These are phyloP conservation scores for Phalera bucephala DNA, from an alignment of 2,888 invertebrate species.

Conservation along the genomic window DNA sequence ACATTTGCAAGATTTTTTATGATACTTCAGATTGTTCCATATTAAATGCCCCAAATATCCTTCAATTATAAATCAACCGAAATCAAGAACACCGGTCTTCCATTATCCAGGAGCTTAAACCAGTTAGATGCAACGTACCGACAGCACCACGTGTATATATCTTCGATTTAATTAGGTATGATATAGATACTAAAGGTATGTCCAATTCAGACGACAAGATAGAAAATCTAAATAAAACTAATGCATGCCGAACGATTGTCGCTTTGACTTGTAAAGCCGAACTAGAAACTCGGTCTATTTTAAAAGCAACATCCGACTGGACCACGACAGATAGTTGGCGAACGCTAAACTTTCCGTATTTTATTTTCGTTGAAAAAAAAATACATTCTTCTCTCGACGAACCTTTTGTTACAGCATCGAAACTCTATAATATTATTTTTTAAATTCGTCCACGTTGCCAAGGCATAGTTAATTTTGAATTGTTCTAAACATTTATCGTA, in stretches of 20 bases:
- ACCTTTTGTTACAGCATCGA: conserved; percentile 64
- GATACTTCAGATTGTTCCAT: too few relatives aligned
- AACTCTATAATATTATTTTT: conserved; percentile 16
- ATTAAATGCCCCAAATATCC: too few relatives aligned
- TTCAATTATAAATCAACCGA: conserved; percentile 2
- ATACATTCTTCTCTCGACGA: conserved; percentile 48
- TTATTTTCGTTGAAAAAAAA: conserved; percentile 71
- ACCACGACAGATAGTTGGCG: conserved; percentile 74
- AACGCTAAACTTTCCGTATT: conserved; percentile 61
- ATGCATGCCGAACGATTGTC: conserved; percentile 51
- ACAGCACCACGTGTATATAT: too few relatives aligned
- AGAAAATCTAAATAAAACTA: conserved; percentile 44
- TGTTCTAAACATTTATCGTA: conserved; percentile 39
- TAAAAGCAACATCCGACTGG: conserved; percentile 51
- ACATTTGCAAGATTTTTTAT: too few relatives aligned
- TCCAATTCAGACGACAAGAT: conserved; percentile 24
- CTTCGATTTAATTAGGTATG: conserved; percentile 14
- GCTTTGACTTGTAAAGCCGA: conserved; percentile 56
- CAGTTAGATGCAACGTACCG: conserved; percentile 5
- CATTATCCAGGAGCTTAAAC: conserved; percentile 7
- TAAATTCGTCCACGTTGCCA: conserved; percentile 39
- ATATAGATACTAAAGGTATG: conserved; percentile 28
- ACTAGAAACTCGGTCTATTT: conserved; percentile 65
- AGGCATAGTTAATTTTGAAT: conserved; percentile 30
- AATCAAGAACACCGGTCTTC: conserved; percentile 2